Evolutionary conservation across 2,797 vertebrate species (phyloP).

Genomic region (Cirrhinus molitorella): DNA sequence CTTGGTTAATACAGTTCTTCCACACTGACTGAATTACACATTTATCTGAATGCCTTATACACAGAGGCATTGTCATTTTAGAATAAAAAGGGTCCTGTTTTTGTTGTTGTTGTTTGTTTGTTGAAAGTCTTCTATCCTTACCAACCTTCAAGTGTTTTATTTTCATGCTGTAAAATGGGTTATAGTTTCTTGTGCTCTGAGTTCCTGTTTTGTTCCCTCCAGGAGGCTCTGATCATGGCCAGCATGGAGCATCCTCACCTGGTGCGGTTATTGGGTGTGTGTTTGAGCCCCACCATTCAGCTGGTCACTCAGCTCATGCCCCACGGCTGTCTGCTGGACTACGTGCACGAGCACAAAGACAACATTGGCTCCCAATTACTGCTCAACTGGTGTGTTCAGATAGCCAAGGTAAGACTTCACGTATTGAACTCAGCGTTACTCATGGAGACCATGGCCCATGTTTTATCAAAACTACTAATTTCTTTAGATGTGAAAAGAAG

Average conservation of each 20-base stretch:
- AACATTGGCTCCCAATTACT: conserved; percentile 97
- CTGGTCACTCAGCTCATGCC: conserved; percentile 98
- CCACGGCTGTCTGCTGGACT: conserved; percentile 95
- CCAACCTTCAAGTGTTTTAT: too few species aligned
- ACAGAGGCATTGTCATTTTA: too few species aligned
- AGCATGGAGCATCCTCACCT: conserved; percentile 98
- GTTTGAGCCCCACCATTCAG: conserved; percentile 96
- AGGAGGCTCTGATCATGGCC: conserved; percentile 99
- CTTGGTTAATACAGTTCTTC: too few species aligned
- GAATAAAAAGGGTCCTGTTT: too few species aligned
- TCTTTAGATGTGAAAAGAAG: not conserved
- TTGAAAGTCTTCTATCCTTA: too few species aligned
- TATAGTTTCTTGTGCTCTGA: conserved; percentile 55
- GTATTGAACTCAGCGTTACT: not conserved
- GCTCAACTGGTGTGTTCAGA: conserved; percentile 98
- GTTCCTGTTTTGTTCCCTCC: conserved; percentile 64
- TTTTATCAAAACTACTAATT: not conserved
- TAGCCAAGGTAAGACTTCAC: conserved; percentile 89
- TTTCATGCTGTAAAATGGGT: not conserved
- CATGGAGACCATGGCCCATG: not conserved
- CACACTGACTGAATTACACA: too few species aligned
- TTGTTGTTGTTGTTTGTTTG: too few species aligned
- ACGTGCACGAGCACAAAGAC: conserved; percentile 96
- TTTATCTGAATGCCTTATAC: too few species aligned
- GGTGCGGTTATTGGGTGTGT: conserved; percentile 92